Evolutionary conservation across 2,113 vertebrate genomes (phyloP), one percentile per base, ranked within the genome.

Genomic region (Telmatochromis brachygnathus): DNA sequence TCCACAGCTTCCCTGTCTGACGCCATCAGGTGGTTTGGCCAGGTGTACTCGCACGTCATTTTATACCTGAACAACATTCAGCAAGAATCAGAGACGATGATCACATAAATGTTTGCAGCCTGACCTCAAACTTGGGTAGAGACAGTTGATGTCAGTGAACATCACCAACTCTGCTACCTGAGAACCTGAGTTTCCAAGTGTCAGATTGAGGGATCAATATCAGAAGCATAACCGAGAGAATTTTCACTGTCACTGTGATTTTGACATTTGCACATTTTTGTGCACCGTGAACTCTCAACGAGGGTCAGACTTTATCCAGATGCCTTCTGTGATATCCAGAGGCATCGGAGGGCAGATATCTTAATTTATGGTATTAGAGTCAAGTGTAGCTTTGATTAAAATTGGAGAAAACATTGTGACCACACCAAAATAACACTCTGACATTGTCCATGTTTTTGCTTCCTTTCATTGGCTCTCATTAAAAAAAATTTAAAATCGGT

Each of bases 21-120:
- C 35, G 28, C 85, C 98, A 99, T 97, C 89, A 99, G 94, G 95
- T 99, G 98, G 91, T 99, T 98, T 7, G 98, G 98, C 98, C 98
- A 99, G 1, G 98, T 99, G 96, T 98, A 99, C 92, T 98, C 98
- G 1, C 98, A 98, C 2, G 98, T 99, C 98, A 99, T 99, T 92
- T 99, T 99, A 84, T 99, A 99, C 87, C 98, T 89, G 62, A 19
- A n/a, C 45, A 14, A 5, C 45, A 51, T 49, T 77, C 7, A 21
- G 33, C 77, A 17, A 80, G 77, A 79, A 37, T 77, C 73, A 51
- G 45, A 77, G 73, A 51, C 1, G 26, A 77, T 13, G 45, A 51
- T 68, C 6, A 39, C 62, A 37, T 65, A 37, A 65, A 4, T 65
- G 0, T 37, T 37, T 47, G 21, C 21, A 26, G 23, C 11, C 37